Evolutionary conservation across 2,888 invertebrate species (phyloP).

Genomic region (Zaprionus lineosus): DNA sequence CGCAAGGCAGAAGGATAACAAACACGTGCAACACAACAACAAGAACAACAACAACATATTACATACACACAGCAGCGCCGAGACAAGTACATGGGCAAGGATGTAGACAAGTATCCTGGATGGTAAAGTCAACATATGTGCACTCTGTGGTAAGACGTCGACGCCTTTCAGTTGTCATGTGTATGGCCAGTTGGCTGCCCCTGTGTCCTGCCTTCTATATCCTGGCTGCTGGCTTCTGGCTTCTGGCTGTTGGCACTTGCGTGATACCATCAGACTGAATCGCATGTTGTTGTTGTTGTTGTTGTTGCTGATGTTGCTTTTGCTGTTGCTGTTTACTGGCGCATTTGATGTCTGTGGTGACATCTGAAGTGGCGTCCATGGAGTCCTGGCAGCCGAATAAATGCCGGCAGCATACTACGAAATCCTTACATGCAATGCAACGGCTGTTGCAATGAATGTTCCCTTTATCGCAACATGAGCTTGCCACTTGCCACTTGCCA

Average conservation of each 20-base stretch:
- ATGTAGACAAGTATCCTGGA: constrained; percentile 25
- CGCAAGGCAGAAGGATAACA: constrained; percentile 49
- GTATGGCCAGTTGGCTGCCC: constrained; percentile 31
- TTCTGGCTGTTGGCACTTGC: constrained; percentile 11
- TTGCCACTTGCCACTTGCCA: constrained; percentile 24
- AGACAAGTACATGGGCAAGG: constrained; percentile 19
- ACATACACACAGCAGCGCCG: constrained; percentile 18
- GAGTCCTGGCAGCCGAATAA: constrained; percentile 56
- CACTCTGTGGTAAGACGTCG: constrained; percentile 27
- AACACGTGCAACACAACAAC: constrained; percentile 33
- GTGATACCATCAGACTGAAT: constrained; percentile 20
- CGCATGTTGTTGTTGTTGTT: constrained; percentile 7
- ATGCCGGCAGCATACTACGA: constrained; percentile 47
- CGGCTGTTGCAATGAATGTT: not conserved
- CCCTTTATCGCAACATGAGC: not conserved
- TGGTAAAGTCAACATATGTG: constrained; percentile 32
- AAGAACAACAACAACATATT: constrained; percentile 20
- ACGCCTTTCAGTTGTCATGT: constrained; percentile 59
- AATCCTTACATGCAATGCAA: not conserved
- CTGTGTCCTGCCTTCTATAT: no score
- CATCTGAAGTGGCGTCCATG: constrained; percentile 67
- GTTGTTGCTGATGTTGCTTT: constrained; percentile 13
- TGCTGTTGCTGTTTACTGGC: constrained; percentile 54
- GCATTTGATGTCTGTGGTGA: constrained; percentile 61
- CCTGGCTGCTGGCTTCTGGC: constrained; percentile 22